Evolutionary conservation across 2,113 vertebrate genomes (phyloP).

Genomic region (Lucifuga dentata): DNA sequence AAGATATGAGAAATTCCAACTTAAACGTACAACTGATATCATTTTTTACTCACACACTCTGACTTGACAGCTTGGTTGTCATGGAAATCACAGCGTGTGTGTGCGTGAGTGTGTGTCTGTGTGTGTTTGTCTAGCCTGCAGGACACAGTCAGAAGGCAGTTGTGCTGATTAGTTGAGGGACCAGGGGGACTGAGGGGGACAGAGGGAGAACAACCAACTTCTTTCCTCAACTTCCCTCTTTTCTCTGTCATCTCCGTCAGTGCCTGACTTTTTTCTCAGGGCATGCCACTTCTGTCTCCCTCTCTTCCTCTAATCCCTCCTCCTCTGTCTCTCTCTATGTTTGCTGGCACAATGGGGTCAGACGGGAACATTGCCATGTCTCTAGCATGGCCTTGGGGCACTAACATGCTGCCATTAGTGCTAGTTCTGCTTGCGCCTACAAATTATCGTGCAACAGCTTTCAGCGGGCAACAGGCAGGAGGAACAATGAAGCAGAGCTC

Average conservation of each 20-base stretch:
- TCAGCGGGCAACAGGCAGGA: slow-evolving; percentile 23
- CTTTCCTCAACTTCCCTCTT: slow-evolving; percentile 3
- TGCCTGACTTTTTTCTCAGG: background rate
- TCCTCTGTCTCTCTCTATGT: slow-evolving; percentile 5
- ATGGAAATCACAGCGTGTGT: slow-evolving; percentile 54
- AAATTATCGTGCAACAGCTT: slow-evolving; percentile 34
- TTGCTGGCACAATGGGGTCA: slow-evolving; percentile 45
- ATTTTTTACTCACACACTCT: slow-evolving; percentile 28
- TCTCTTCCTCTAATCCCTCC: background rate
- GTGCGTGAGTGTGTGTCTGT: slow-evolving; percentile 3
- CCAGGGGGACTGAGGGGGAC: slow-evolving; percentile 21
- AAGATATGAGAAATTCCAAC: slow-evolving; percentile 37
- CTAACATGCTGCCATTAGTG: slow-evolving; percentile 21
- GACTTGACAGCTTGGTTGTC: slow-evolving; percentile 40
- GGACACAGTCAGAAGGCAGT: slow-evolving; percentile 29
- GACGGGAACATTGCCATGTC: slow-evolving; percentile 25
- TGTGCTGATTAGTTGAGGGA: slow-evolving; percentile 57
- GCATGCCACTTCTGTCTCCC: slow-evolving; percentile 3
- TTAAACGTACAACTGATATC: slow-evolving; percentile 36
- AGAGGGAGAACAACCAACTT: slow-evolving; percentile 19
- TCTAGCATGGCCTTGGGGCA: slow-evolving; percentile 36
- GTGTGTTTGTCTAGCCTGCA: slow-evolving; percentile 21
- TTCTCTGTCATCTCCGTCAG: slow-evolving; percentile 3
- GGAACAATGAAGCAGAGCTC: slow-evolving; percentile 44
- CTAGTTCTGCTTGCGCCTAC: slow-evolving; percentile 21